Base-by-base conservation (phyloP, 2,797 vertebrate species). In the Tapirus indicus region DNA sequence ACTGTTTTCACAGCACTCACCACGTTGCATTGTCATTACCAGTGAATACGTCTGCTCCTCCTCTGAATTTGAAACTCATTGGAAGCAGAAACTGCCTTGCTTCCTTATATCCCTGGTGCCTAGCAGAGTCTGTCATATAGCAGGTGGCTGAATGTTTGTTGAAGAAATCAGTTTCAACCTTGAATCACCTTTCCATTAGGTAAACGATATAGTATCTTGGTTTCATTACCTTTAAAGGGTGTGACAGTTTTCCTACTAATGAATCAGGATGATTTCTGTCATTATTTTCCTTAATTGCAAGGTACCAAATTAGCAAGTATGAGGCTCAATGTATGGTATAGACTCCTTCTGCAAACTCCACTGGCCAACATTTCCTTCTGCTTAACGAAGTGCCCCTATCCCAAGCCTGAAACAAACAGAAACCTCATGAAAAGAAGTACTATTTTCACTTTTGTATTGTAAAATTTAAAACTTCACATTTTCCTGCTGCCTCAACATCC, bases 1-100 rank as follows among this genome's bases (percentile, higher is more conserved):
- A 74, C 44, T 91, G 68, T 90, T 95, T 95, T 95, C 97, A 90
- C 38, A 97, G 75, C 66, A 77, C 83, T 93, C 93, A 91, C 38
- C 83, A 89, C 64, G 54, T 89, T 95, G 85, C 79, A 84, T 82
- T 90, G 60, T 90, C 77, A 96, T 88, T 88, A 88, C 27, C 77
- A 95, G 77, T 96, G 84, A 92, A 90, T 64, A 95, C 32, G 93
- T 91, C 69, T 74, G 87, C 60, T 96, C 85, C 86, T 95, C 71
- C 20, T 95, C 54, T 92, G 82, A 95, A 91, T 72, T n/a, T 95
- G 79, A 96, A 97, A 94, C 92, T 93, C 95, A 96, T 71, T 92
- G 87, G 95, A 95, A 96, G 89, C 18, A 94, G 56, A 96, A 97
- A 74, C 14, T 82, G 10, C 62, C 78, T 94, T 71, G 16, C 49